Base-by-base conservation (phyloP, 2,113 vertebrate species). In the Vimba vimba region DNA sequence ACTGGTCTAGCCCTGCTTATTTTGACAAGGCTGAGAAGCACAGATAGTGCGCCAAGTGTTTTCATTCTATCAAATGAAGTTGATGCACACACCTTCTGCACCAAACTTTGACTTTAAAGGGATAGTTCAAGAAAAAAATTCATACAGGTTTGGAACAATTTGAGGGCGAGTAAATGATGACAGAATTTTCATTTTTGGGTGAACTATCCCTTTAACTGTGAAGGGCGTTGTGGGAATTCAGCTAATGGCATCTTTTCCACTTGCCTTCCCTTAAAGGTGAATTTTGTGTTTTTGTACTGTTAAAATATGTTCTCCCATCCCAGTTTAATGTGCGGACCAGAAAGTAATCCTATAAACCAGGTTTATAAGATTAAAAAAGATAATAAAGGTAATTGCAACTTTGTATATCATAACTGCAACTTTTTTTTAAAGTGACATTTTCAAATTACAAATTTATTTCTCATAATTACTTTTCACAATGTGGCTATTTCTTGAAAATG, bases 1-100 rank as follows among this genome's bases (percentile, higher is more conserved):
- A 19, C 25, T 57, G 23, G 52, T 69, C 36, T 55, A 19, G 43
- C 73, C 11, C 62, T 86, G 60, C 43, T 73, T 13, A 8, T 77
- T 71, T 66, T 79, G 78, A 85, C 78, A 73, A 66, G 84, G 30
- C 74, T 75, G 79, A 71, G 57, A 47, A 68, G n/a, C 66, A 68
- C 50, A 74, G 85, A 86, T 74, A 60, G 71, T 5, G 15, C 39
- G 21, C 12, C 43, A 43, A 36, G 23, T 3, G 33, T 10, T 47
- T 69, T 45, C 69, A 64, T 80, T 60, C 52, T 52, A 2, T 23
- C 17, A 64, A 30, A 64, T 6, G 3, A 50, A 59, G 9, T 25
- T 27, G 13, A 19, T 10, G 30, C 33, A 10, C 47, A 19, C 15
- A 59, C 50, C 21, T 45, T n/a, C 59, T 36, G 25, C 25, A 36